A percentile compares a stretch with the other conserved stretches of the same genome.
phyloP scores from a whole-genome alignment of 2,888 invertebrate species.

The Scrobipalpa costella region DNA sequence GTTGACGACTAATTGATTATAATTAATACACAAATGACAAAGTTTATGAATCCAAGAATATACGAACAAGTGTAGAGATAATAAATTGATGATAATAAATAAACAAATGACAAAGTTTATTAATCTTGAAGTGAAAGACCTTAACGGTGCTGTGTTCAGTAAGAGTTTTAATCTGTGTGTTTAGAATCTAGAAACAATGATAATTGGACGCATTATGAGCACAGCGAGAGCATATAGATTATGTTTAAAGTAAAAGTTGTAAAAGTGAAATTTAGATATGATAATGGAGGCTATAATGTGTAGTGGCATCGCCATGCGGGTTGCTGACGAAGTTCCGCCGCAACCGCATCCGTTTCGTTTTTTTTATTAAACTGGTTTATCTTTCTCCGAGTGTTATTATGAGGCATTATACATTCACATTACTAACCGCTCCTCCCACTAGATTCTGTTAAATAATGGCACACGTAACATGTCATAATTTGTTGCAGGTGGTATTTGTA shows the following conservation, averaged over 20 bases:
- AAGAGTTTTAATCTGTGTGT: conserved; percentile 9
- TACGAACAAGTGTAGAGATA: background rate
- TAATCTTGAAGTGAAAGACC: conserved; percentile 8
- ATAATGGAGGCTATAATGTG: conserved; percentile 66
- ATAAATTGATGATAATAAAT: background rate
- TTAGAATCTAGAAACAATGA: conserved; percentile 21
- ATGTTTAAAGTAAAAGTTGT: conserved; percentile 64
- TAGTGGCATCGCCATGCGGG: conserved; percentile 70
- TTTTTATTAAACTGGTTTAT: conserved; percentile 53
- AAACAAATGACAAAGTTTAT: background rate
- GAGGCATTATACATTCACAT: conserved; percentile 26
- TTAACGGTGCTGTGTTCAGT: background rate
- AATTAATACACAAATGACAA: background rate
- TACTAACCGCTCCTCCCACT: background rate
- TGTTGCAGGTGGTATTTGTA: conserved; percentile 67
- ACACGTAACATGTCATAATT: conserved; percentile 34
- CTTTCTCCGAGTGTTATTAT: conserved; percentile 16
- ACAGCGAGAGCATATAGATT: conserved; percentile 25
- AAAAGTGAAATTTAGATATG: conserved; percentile 74
- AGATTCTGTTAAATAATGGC: conserved; percentile 17
- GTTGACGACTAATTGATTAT: background rate
- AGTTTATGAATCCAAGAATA: background rate
- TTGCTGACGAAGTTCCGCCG: conserved; percentile 52
- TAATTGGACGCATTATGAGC: conserved; percentile 25
- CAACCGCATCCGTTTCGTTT: conserved; percentile 49